These are phyloP conservation scores for Drosophila chauvacae DNA, from an alignment of 1,140 invertebrate genomes.

Conservation along the genomic window DNA sequence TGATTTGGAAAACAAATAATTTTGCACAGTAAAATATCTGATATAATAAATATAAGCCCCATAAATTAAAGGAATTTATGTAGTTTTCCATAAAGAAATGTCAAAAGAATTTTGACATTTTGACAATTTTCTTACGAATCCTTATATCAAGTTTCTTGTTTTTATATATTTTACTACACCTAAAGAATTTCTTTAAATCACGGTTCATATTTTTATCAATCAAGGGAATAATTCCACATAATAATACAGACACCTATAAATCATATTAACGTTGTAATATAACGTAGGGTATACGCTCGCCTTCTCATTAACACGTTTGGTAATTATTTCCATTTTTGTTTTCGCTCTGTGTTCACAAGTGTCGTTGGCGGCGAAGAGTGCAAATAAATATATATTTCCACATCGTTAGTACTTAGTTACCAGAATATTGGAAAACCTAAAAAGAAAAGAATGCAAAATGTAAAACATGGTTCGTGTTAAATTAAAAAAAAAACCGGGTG, in stretches of 20 bases:
- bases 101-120: too few species aligned
- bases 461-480: slow-evolving; percentile 19
- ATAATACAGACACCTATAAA: background rate
- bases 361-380: slow-evolving; percentile 1
- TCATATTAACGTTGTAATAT: background rate
- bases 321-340: slow-evolving; percentile 21
- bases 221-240: background rate
- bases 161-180: too few species aligned
- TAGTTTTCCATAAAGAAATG: too few species aligned
- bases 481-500: slow-evolving; percentile 2
- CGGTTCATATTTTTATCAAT: background rate
- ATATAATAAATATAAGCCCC: background rate
- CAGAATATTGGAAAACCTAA: background rate
- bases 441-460: background rate
- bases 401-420: background rate
- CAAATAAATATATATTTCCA: slow-evolving; percentile 2
- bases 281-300: slow-evolving; percentile 1
- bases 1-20: background rate
- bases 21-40: background rate
- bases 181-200: too few species aligned
- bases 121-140: too few species aligned
- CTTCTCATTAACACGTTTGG: slow-evolving; percentile 12
- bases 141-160: too few species aligned
- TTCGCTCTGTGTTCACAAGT: slow-evolving; percentile 23
- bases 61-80: background rate